Evolutionary conservation across 2,113 vertebrate genomes (phyloP).

Genomic region (Choloepus hoffmanni): DNA sequence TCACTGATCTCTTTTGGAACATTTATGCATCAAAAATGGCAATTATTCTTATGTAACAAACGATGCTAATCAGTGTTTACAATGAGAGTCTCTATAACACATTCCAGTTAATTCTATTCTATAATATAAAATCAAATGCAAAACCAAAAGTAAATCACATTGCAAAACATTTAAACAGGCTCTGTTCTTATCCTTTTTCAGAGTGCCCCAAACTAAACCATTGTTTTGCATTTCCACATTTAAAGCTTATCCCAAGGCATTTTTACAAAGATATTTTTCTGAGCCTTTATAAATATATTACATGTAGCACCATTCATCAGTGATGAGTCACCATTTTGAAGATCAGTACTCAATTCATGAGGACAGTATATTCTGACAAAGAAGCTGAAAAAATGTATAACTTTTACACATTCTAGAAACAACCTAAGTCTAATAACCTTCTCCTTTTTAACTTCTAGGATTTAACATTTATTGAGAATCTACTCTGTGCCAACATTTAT

Average conservation of each 20-base stretch:
- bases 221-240: not conserved
- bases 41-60: slow-evolving; percentile 12
- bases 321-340: not conserved
- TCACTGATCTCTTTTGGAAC: not conserved
- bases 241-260: slow-evolving; percentile 19
- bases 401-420: slow-evolving; percentile 3
- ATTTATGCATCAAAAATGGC: not conserved
- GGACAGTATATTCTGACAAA: not conserved
- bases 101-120: slow-evolving; percentile 6
- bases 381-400: not conserved
- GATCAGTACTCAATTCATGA: not conserved
- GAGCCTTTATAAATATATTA: not conserved
- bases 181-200: not conserved
- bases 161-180: not conserved
- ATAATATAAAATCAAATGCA: slow-evolving; percentile 40
- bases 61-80: slow-evolving; percentile 1
- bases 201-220: not conserved
- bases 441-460: not conserved
- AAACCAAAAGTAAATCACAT: slow-evolving; percentile 2
- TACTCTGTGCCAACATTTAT: not conserved
- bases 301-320: not conserved
- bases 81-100: not conserved
- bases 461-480: not conserved
- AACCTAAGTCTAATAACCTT: not conserved
- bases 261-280: slow-evolving; percentile 1